Evolutionary conservation across 2,888 invertebrate species (phyloP).

Genomic region (Cryptops parisi): DNA sequence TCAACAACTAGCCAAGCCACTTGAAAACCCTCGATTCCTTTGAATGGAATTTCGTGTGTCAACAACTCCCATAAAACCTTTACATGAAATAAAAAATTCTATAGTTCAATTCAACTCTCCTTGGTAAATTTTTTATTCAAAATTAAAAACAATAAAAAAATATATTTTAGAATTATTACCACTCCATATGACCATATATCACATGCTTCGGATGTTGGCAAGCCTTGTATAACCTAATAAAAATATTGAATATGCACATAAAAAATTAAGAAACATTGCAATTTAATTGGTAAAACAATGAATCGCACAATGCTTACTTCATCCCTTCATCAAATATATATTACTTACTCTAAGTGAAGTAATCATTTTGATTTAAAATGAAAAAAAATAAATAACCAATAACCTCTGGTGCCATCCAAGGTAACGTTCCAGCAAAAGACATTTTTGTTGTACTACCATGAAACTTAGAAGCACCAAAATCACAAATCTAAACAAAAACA

Average conservation of each 20-base stretch:
- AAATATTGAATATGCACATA: too few species aligned
- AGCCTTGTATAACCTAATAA: constrained; percentile 31
- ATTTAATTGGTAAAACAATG: too few species aligned
- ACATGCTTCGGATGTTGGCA: constrained; percentile 32
- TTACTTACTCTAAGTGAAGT: constrained; percentile 1
- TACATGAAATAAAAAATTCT: not conserved
- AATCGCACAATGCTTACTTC: too few species aligned
- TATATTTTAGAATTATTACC: constrained; percentile 18
- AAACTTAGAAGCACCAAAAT: constrained; percentile 34
- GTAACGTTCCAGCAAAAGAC: constrained; percentile 34
- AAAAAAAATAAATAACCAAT: not conserved
- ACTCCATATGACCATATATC: constrained; percentile 35
- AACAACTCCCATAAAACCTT: constrained; percentile 33
- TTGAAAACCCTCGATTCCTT: constrained; percentile 34
- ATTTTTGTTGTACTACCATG: constrained; percentile 30
- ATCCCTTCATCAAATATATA: too few species aligned
- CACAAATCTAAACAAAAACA: constrained; percentile 31
- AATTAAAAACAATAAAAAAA: constrained; percentile 18
- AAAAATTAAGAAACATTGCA: too few species aligned
- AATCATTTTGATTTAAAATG: constrained; percentile 1
- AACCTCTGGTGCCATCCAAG: constrained; percentile 37
- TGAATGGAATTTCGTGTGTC: constrained; percentile 32
- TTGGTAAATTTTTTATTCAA: not conserved
- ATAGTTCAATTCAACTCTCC: not conserved
- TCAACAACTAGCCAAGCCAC: constrained; percentile 35